Evolutionary conservation across 64 coral and sea anemone genomes (phyloP), one percentile per base, ranked within the genome.

Genomic region (Trachythela sp.): DNA sequence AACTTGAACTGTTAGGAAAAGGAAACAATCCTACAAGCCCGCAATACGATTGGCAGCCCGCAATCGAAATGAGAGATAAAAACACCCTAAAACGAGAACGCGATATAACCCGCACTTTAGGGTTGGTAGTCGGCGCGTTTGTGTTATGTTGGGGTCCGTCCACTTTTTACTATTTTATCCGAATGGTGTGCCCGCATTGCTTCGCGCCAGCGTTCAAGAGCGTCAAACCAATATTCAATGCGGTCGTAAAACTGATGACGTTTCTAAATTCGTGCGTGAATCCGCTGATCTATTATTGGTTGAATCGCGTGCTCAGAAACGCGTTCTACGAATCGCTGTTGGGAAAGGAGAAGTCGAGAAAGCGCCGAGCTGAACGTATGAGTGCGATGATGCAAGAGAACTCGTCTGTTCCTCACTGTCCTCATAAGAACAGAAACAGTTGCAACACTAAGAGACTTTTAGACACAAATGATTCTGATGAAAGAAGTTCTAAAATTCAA

Each of bases 221-320:
- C 36, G 83, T 88, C 33, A 86, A 93, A 85, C 87, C 89, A 2
- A 75, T 95, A 59, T 91, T 99, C 36, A 99, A 99, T 13, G 86
- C 91, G 27, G 40, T 99, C 10, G 87, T 95, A 13, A 99, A 99
- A 48, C 54, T 99, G 13, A 87, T 99, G 88, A 99, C 96, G 2
- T 99, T 99, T 32, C 70, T 90, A 59, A 92, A 91, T 54, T 99
- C 96, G 8, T 99, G 94, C 83, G 54, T 91, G 36, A 99, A 99
- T 92, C 93, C 96, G 34, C 40, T 99, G 76, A 92, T 99, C 29
- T 99, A 99, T 39, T 99, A 91, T 37, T 99, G 93, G 96, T 87
- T 94, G 42, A 87, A 91, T 48, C 91, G 77, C 30, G 84, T 92
- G 14, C 94, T 99, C 70, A 89, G 93, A 83, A 85, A 85, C 33